Base-by-base conservation (phyloP, 2,113 vertebrate species). In the Gavia stellata region DNA sequence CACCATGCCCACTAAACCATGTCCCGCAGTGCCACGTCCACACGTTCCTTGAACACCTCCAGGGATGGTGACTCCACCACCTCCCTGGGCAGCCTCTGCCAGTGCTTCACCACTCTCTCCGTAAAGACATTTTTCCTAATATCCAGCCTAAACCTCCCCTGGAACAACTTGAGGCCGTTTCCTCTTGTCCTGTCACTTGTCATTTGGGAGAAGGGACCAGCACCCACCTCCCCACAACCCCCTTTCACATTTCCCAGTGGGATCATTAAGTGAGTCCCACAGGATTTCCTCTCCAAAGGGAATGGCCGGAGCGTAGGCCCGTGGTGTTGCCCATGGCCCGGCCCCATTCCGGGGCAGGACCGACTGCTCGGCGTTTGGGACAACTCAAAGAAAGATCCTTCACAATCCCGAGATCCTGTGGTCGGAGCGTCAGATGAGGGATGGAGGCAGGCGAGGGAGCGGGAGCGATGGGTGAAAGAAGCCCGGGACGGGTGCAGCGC, bases 291-390 rank as follows among this genome's bases (percentile, higher is more conserved):
- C 52, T 21, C 40, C 72, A 9, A 20, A n/a, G 33, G 72, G 40
- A 56, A 6, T 17, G 5, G 31, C 21, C 16, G 17, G 33, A 11
- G 53, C 72, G 8, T 24, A 1, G 38, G 53, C 72, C 40, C 23
- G 2, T 1, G 53, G 40, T 9, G 31, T 15, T 26, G 53, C 53
- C 53, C 24, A 5, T 0, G 23, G 21, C 7, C 31, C 53, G 12
- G 33, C 71, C 40, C 72, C 21, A 1, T 6, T 21, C 0, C 29
- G 2, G 21, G 1, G 50, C 23, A 3, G 52, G 38, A 23, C 19
- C 26, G 14, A 16, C n/a, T 0, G 49, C n/a, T 1, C 3, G 26
- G 67, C 7, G 4, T 16, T 23, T 1, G 47, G n/a, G n/a, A 1
- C 2, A 5, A 6, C 47, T 10, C 25, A 4, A 2, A 3, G n/a